These are phyloP conservation scores for Ochropacha duplaris DNA, from an alignment of 2,888 invertebrate species.

Conservation along the genomic window DNA sequence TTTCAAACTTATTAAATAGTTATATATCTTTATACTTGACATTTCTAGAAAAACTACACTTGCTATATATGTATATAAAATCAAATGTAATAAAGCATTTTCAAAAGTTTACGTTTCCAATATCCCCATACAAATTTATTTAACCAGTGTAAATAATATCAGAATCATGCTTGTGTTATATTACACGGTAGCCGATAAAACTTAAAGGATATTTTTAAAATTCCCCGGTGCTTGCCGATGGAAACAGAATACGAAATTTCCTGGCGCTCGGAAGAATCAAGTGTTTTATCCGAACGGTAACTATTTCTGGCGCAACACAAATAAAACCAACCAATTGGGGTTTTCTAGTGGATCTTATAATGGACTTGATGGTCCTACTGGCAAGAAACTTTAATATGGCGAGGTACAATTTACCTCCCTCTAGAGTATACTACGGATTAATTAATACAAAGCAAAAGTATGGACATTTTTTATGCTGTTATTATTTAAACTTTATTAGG, in stretches of 20 bases:
- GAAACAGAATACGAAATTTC: slow-evolving; percentile 37
- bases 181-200: slow-evolving; percentile 14
- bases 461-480: too few relatives aligned
- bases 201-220: slow-evolving; percentile 33
- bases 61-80: background rate
- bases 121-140: slow-evolving; percentile 7
- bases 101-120: background rate
- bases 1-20: too few relatives aligned
- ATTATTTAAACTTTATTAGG: too few relatives aligned
- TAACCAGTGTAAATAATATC: slow-evolving; percentile 2
- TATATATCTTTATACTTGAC: too few relatives aligned
- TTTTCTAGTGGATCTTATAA: slow-evolving; percentile 5
- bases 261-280: slow-evolving; percentile 34
- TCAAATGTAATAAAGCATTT: background rate
- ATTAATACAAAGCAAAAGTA: too few relatives aligned
- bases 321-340: slow-evolving; percentile 17
- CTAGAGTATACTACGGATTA: too few relatives aligned
- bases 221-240: slow-evolving; percentile 26
- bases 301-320: slow-evolving; percentile 28
- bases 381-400: background rate
- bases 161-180: background rate
- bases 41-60: background rate
- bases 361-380: background rate
- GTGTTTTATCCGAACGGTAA: slow-evolving; percentile 24
- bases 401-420: background rate